A percentile compares a stretch with the other conserved stretches of the same genome.
These are phyloP conservation scores for Dasypolia templi DNA, from an alignment of 2,888 invertebrate species.

Conservation along the genomic window DNA sequence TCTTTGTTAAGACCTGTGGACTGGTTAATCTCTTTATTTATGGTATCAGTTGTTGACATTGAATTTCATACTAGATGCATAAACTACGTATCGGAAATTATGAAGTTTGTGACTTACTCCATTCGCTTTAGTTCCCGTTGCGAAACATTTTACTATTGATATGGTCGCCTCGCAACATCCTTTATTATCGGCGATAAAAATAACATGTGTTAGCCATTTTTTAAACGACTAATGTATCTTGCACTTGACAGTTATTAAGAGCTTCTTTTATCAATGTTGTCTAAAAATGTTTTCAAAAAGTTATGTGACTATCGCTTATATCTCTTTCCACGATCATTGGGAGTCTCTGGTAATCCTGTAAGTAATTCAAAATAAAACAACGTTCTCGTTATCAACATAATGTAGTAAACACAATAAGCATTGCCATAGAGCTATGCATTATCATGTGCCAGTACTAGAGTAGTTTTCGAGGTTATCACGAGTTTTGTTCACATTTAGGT, in stretches of 20 bases:
- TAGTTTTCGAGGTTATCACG: slow-evolving; percentile 63
- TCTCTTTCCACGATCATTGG: background rate
- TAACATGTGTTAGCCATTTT: slow-evolving; percentile 64
- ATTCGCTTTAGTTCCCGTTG: slow-evolving; percentile 57
- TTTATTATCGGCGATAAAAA: slow-evolving; percentile 75
- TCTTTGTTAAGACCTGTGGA: slow-evolving; percentile 34
- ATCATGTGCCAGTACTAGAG: slow-evolving; percentile 39
- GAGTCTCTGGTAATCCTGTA: background rate
- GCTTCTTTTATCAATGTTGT: background rate
- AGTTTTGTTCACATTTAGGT: slow-evolving; percentile 51
- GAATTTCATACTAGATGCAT: slow-evolving; percentile 16
- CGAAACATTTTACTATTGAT: slow-evolving; percentile 73
- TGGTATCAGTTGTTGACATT: slow-evolving; percentile 12
- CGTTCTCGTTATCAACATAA: slow-evolving; percentile 4
- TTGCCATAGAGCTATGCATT: slow-evolving; percentile 35
- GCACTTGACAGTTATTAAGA: slow-evolving; percentile 2
- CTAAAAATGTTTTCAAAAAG: background rate
- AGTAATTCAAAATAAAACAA: background rate
- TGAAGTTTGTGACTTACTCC: slow-evolving; percentile 33
- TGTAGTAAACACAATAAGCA: slow-evolving; percentile 12
- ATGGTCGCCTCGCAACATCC: slow-evolving; percentile 74
- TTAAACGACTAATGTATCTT: slow-evolving; percentile 35
- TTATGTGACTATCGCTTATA: background rate
- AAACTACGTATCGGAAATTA: slow-evolving; percentile 12
- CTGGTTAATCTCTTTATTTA: slow-evolving; percentile 23